Evolutionary conservation across 2,113 vertebrate genomes (phyloP).

Genomic region (Camelus bactrianus): DNA sequence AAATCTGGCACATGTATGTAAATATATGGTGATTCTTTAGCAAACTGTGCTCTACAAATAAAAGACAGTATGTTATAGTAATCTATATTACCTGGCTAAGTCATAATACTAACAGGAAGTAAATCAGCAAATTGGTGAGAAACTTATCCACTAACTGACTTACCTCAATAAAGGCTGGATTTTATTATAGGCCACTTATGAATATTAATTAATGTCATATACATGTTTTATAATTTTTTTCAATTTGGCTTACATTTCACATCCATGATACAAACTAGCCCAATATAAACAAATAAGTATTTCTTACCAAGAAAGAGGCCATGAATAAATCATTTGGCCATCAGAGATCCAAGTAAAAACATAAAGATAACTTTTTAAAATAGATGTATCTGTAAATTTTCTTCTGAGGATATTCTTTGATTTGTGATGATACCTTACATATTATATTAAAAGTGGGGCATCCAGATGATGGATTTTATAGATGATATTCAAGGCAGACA

Average conservation of each 20-base stretch:
- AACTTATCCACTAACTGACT: neutral
- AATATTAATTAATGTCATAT: neutral
- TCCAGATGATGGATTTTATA: neutral
- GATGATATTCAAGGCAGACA: neutral
- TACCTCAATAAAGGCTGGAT: neutral
- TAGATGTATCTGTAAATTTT: neutral
- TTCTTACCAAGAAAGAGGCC: neutral
- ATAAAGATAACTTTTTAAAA: neutral
- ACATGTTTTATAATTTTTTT: neutral
- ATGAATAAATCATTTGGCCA: neutral
- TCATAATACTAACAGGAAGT: neutral
- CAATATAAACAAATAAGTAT: neutral
- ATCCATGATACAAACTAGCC: neutral
- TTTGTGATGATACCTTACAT: neutral
- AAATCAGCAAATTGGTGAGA: neutral
- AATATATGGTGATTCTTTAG: neutral
- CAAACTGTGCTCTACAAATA: neutral
- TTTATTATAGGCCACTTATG: neutral
- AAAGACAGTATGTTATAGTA: neutral
- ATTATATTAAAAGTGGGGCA: neutral
- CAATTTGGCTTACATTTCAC: neutral
- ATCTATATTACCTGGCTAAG: neutral
- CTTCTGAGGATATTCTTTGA: neutral
- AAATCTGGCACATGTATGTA: neutral
- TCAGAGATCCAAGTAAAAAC: conserved; percentile 13